phyloP scores from a whole-genome alignment of 64 coral and sea anemone species.

The Stichodactyla helianthus region DNA sequence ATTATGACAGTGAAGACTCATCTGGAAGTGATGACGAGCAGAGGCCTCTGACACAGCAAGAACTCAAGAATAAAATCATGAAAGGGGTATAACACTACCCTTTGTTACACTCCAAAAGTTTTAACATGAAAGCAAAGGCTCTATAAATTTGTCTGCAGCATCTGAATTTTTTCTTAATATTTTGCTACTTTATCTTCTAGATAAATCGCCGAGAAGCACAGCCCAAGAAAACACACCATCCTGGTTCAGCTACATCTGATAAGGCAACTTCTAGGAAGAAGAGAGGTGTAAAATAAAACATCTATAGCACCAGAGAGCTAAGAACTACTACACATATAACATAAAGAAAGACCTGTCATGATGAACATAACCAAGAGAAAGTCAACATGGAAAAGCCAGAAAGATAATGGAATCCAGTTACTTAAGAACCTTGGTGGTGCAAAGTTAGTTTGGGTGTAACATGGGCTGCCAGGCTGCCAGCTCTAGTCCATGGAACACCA shows the following conservation, averaged over 20 bases:
- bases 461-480: background rate
- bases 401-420: no score
- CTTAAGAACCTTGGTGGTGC: no score
- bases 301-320: no score
- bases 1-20: constrained; percentile 81
- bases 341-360: no score
- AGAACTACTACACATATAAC: no score
- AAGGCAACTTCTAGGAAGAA: constrained; percentile 77
- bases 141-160: background rate
- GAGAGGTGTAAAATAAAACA: constrained; percentile 55
- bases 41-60: constrained; percentile 83
- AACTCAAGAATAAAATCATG: constrained; percentile 98
- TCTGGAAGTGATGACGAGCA: constrained; percentile 74
- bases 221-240: constrained; percentile 78
- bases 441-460: background rate
- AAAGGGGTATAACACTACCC: constrained; percentile 53
- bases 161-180: no score
- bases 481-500: background rate
- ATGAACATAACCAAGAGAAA: no score
- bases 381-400: no score
- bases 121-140: no score
- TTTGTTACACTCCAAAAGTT: no score
- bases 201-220: constrained; percentile 77
- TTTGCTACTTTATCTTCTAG: background rate
- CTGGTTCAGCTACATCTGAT: constrained; percentile 70